A percentile compares a stretch with the other conserved stretches of the same genome.
Conservation (phyloP, 2,113 vertebrate species). For the Brachypteracias leptosomus region DNA sequence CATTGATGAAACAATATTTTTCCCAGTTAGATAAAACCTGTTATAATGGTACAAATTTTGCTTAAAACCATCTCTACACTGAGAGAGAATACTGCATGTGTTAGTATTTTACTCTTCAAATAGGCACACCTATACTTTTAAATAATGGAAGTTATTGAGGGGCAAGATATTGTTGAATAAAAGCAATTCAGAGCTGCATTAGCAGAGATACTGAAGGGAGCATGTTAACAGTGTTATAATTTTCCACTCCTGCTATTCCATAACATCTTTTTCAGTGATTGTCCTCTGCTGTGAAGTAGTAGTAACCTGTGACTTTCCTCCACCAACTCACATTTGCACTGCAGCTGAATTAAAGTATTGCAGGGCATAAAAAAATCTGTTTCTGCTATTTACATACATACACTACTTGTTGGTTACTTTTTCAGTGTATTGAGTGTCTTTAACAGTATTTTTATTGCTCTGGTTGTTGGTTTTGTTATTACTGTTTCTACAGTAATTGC, state of each 20-base stretch:
- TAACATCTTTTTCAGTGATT: background rate
- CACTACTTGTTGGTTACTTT: background rate
- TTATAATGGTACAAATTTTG: background rate
- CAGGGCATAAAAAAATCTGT: background rate
- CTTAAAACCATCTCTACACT: background rate
- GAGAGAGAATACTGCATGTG: background rate
- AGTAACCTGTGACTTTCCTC: background rate
- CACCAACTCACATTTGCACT: fast-evolving
- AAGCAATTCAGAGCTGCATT: background rate
- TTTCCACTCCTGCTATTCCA: background rate
- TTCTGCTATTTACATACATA: background rate
- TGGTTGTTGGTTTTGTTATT: background rate
- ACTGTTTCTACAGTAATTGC: background rate
- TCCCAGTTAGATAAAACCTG: background rate
- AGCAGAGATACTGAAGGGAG: background rate
- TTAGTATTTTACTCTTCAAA: background rate
- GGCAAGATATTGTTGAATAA: background rate
- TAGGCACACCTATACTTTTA: background rate
- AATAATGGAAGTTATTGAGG: background rate
- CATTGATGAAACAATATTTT: background rate
- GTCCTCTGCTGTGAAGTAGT: background rate
- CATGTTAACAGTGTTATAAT: background rate
- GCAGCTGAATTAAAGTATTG: background rate
- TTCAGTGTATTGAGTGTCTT: background rate
- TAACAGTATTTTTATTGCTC: background rate